Evolutionary conservation across 2,113 vertebrate species (phyloP).

Genomic region (Callospermophilus lateralis): DNA sequence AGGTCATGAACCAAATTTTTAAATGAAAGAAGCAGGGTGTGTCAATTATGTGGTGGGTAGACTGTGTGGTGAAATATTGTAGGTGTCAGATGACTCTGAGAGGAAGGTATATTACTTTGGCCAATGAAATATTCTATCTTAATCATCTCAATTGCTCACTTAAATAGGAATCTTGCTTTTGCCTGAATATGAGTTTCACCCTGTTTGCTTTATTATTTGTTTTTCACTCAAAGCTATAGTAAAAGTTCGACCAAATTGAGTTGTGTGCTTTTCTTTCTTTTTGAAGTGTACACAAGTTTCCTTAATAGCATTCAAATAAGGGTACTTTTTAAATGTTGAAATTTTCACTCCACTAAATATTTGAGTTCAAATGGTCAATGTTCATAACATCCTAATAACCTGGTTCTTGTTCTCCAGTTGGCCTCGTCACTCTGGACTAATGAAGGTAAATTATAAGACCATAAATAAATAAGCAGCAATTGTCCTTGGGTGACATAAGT

Average conservation of each 20-base stretch:
- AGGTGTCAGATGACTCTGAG: not conserved
- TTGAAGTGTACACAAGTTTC: not conserved
- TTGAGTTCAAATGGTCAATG: constrained; percentile 41
- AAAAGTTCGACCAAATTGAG: not conserved
- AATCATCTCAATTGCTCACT: not conserved
- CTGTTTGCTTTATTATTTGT: not conserved
- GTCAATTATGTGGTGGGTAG: no score
- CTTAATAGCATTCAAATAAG: not conserved
- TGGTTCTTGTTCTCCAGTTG: constrained; percentile 1
- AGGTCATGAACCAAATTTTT: no score
- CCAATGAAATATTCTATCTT: not conserved
- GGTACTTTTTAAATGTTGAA: not conserved
- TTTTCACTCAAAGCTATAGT: not conserved
- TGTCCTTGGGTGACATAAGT: constrained; percentile 16
- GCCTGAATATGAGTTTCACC: not conserved
- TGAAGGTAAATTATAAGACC: constrained; percentile 68
- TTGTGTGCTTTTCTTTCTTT: not conserved
- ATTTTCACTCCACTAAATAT: not conserved
- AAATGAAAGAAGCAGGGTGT: no score
- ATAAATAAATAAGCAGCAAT: constrained; percentile 64
- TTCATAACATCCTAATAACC: constrained; percentile 50
- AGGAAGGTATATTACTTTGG: not conserved
- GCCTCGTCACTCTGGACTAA: constrained; percentile 43
- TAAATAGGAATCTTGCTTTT: not conserved
- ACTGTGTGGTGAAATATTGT: no score